Percentiles rank a stretch among this genome's conserved stretches.
These are phyloP conservation scores for Drosophila maculinotata DNA, from an alignment of 2,888 invertebrate genomes.

Conservation along the genomic window DNA sequence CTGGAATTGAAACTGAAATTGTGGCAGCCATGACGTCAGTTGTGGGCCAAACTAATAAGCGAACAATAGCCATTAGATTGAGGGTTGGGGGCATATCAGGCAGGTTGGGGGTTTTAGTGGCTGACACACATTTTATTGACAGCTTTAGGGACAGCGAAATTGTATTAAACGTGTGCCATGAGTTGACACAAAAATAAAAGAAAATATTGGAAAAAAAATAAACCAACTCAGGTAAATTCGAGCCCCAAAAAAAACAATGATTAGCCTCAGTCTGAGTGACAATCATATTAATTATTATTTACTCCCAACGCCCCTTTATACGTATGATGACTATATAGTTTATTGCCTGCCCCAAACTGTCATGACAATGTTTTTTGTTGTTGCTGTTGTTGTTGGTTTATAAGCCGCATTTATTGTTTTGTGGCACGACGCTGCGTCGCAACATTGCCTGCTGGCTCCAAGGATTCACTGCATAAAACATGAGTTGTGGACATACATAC, in stretches of 20 bases:
- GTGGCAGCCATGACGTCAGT: constrained; percentile 44
- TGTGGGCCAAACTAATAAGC: constrained; percentile 45
- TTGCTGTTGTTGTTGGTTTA: constrained; percentile 37
- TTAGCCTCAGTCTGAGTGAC: constrained; percentile 56
- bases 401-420: constrained; percentile 73
- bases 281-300: constrained; percentile 63
- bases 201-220: neutral
- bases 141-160: constrained; percentile 25
- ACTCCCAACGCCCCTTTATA: constrained; percentile 2
- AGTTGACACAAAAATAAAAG: constrained; percentile 29
- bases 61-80: constrained; percentile 31
- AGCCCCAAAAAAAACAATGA: constrained; percentile 22
- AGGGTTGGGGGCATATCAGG: too few relatives aligned
- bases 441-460: constrained; percentile 40
- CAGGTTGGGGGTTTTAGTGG: neutral
- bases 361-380: constrained; percentile 26
- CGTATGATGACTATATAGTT: constrained; percentile 11
- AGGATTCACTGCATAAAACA: constrained; percentile 61
- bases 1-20: constrained; percentile 16
- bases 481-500: constrained; percentile 21
- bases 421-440: constrained; percentile 48
- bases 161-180: constrained; percentile 36
- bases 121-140: constrained; percentile 38
- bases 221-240: constrained; percentile 7
- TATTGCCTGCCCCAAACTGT: constrained; percentile 18